phyloP scores from a whole-genome alignment of 2,113 vertebrate species.

The Lycocorax pyrrhopterus region DNA sequence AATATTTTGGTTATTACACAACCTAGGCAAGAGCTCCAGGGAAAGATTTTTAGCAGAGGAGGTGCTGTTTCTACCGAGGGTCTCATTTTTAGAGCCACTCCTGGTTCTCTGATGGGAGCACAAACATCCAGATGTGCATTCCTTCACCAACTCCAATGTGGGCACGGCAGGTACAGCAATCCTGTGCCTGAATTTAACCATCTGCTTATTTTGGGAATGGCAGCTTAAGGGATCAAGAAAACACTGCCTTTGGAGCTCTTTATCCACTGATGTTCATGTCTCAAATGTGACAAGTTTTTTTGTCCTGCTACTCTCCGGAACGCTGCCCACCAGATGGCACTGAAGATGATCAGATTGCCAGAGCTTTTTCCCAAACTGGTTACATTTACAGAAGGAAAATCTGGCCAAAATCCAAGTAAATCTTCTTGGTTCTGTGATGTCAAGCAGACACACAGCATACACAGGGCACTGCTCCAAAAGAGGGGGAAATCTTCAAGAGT shows the following conservation, averaged over 20 bases:
- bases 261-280: background rate
- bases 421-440: background rate
- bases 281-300: background rate
- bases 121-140: background rate
- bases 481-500: background rate
- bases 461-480: background rate
- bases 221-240: background rate
- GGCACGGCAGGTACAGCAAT: background rate
- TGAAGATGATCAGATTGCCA: background rate
- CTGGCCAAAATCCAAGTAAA: background rate
- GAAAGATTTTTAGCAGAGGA: background rate
- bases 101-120: background rate
- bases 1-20: background rate
- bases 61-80: background rate
- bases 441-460: background rate
- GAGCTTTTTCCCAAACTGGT: background rate
- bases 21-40: background rate
- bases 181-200: background rate
- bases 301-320: background rate
- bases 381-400: background rate
- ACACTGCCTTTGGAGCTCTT: background rate
- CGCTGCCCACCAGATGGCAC: conserved; percentile 38
- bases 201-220: background rate
- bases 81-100: background rate
- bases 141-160: accelerated